A percentile compares a stretch with the other conserved stretches of the same genome.
phyloP scores from a whole-genome alignment of 2,888 invertebrate genomes.

The Athalia cordata region DNA sequence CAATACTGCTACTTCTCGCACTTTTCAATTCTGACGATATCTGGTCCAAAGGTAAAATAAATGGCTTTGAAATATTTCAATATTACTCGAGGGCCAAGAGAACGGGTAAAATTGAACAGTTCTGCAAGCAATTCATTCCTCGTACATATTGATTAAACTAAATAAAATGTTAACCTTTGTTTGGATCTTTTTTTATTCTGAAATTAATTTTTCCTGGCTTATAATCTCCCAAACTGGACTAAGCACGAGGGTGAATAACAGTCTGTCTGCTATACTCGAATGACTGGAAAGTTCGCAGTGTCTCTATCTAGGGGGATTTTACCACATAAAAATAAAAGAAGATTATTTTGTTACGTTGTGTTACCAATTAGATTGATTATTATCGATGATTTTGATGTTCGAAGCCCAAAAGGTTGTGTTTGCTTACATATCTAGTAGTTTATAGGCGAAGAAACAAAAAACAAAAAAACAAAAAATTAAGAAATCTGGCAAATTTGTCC shows the following conservation, averaged over 20 bases:
- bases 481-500: background rate
- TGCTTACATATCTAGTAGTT: constrained; percentile 31
- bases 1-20: constrained; percentile 1
- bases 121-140: background rate
- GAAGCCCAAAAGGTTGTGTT: constrained; percentile 23
- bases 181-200: background rate
- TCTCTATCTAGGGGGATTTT: background rate
- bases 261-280: background rate
- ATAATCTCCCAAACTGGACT: too few relatives aligned
- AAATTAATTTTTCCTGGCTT: background rate
- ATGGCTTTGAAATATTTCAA: too few relatives aligned
- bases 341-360: constrained; percentile 20
- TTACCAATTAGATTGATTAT: constrained; percentile 33
- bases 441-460: constrained; percentile 8
- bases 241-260: background rate
- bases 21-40: background rate
- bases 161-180: background rate
- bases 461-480: too few relatives aligned
- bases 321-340: background rate
- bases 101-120: constrained; percentile 11
- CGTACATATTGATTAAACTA: background rate
- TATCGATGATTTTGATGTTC: constrained; percentile 20
- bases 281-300: background rate
- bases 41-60: too few relatives aligned
- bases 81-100: constrained; percentile 1